Evolutionary conservation across 2,888 invertebrate genomes (phyloP), one percentile per base, ranked within the genome.

Genomic region (Ditylenchus weischeri): DNA sequence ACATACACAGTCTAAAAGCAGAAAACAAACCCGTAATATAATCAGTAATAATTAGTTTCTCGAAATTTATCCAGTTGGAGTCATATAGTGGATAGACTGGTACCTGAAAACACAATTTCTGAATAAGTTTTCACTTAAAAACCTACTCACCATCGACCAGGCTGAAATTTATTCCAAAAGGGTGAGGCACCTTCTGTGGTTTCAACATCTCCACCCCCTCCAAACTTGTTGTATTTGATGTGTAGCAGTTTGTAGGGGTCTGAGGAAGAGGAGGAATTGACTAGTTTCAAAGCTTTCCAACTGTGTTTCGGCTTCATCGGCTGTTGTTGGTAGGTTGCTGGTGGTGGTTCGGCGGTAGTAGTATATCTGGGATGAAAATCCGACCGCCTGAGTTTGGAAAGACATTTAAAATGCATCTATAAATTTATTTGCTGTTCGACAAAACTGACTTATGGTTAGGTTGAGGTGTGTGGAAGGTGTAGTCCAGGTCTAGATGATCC

Each of bases 131-230:
- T 8, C 13, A 10, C 6, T 38, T 38, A 43, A 43, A 54, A 54
- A 7, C 54, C 1, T 5, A 54, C 29, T 21, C n/a, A 64, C 80
- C 81, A 81, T 29, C 79, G 71, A 48, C 79, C 79, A 15, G 81
- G 81, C 68, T 81, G 80, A 72, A 81, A 81, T 61, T 75, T 69
- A 66, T 77, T 80, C 81, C 80, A 81, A 70, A 81, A 81, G 54
- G 21, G 54, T 13, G 35, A 35, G 18, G 23, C 11, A 59, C 11
- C 60, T 59, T 59, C 60, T 15, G 21, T 19, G 2, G 10, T 19
- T 18, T 59, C 60, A 38, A 6, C 35, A 59, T n/a, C 48, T 13
- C 48, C 60, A 59, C 48, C 13, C 19, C 48, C 60, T 21, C 19
- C 21, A 59, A 49, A 21, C 21, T 35, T 35, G 38, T 38, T 47